A percentile compares a stretch with the other conserved stretches of the same genome.
These are phyloP conservation scores for Eulithis prunata DNA, from an alignment of 2,888 invertebrate genomes.

Conservation along the genomic window DNA sequence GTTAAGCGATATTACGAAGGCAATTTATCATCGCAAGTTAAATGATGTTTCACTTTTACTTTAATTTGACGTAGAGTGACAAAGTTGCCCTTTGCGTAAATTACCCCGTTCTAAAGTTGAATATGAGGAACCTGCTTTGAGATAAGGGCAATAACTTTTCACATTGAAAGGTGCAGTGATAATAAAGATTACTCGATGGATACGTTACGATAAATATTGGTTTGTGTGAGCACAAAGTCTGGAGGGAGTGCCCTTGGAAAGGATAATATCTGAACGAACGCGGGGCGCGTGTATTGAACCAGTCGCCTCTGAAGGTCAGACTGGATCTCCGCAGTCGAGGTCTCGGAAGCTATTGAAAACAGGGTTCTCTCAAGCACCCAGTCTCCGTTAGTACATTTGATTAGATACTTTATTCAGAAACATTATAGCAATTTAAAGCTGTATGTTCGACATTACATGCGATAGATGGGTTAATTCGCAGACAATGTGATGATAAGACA, in stretches of 20 bases:
- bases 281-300: conserved; percentile 68
- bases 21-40: conserved; percentile 23
- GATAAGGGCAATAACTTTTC: conserved; percentile 42
- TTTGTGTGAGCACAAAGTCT: conserved; percentile 48
- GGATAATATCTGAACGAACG: conserved; percentile 59
- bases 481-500: conserved; percentile 10
- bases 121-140: conserved; percentile 45
- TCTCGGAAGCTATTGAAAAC: conserved; percentile 33
- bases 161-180: conserved; percentile 44
- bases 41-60: conserved; percentile 17
- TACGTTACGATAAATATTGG: conserved; percentile 38
- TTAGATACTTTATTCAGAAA: conserved; percentile 8
- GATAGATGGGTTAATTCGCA: conserved; percentile 6
- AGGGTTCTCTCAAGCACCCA: conserved; percentile 24
- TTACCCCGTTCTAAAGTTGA: background rate
- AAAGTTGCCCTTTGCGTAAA: conserved; percentile 4
- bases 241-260: conserved; percentile 66
- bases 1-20: conserved; percentile 21
- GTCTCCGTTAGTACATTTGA: conserved; percentile 1
- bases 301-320: conserved; percentile 59
- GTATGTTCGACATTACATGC: background rate
- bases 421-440: conserved; percentile 15
- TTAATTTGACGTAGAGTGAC: conserved; percentile 2
- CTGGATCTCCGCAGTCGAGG: conserved; percentile 32
- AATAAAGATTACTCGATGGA: conserved; percentile 44